Percentiles rank a stretch among this genome's conserved stretches.
Evolutionary conservation across 1,140 invertebrate genomes (phyloP).

Genomic region (Hylaeus volcanicus): DNA sequence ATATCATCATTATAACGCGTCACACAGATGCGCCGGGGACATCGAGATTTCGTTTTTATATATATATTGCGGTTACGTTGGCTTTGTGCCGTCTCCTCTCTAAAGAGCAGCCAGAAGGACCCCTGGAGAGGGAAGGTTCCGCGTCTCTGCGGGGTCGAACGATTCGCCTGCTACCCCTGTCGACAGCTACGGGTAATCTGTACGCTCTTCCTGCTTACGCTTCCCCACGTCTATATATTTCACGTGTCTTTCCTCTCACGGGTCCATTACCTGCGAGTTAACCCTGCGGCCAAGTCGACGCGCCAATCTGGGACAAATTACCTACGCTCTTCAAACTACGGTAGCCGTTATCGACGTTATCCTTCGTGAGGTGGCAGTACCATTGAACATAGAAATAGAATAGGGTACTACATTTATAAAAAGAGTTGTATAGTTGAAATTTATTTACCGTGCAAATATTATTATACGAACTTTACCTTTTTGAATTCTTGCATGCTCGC

Average conservation of each 20-base stretch:
- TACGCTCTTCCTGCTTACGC: slow-evolving; percentile 21
- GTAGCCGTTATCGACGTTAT: too few species aligned
- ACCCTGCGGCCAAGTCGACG: too few species aligned
- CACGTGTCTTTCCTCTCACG: background rate
- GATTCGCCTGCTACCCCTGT: slow-evolving; percentile 49
- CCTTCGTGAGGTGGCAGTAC: too few species aligned
- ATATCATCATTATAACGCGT: slow-evolving; percentile 60
- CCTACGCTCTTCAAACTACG: too few species aligned
- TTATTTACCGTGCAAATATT: too few species aligned
- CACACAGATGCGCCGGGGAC: slow-evolving; percentile 51
- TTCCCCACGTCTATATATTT: background rate
- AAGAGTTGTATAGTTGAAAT: too few species aligned
- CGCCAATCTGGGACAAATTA: too few species aligned
- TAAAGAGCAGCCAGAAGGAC: slow-evolving; percentile 29
- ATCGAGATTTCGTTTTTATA: slow-evolving; percentile 26
- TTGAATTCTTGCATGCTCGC: too few species aligned
- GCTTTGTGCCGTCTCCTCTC: slow-evolving; percentile 37
- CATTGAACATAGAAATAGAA: too few species aligned
- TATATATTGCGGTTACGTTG: slow-evolving; percentile 51
- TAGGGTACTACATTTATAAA: too few species aligned
- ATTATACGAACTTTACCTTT: too few species aligned
- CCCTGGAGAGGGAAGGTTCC: slow-evolving; percentile 33
- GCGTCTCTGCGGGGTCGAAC: slow-evolving; percentile 21
- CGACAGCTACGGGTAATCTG: slow-evolving; percentile 59
- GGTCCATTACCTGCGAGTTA: slow-evolving; percentile 3